Evolutionary conservation across 2,797 vertebrate genomes (phyloP).

Genomic region (Enteromius unitaeniatus): DNA sequence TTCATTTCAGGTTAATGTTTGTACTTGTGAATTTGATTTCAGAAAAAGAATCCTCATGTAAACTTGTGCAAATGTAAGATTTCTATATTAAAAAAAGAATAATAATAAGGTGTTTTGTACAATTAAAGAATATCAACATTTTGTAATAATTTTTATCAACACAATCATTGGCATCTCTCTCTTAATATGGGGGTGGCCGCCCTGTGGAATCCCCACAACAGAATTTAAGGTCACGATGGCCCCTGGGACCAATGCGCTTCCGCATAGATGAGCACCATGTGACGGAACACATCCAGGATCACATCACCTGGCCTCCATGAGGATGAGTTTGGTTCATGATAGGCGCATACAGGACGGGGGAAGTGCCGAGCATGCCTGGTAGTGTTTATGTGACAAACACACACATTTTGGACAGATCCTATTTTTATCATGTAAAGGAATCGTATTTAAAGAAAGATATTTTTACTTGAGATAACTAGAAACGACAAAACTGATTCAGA

Average conservation of each 20-base stretch:
- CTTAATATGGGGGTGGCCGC: slow-evolving; percentile 40
- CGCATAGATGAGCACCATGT: slow-evolving; percentile 46
- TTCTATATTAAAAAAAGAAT: slow-evolving; percentile 85
- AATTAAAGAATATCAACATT: slow-evolving; percentile 80
- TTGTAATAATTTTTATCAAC: slow-evolving; percentile 99
- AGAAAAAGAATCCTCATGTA: slow-evolving; percentile 85
- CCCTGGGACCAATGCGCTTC: slow-evolving; percentile 36
- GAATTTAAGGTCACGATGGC: slow-evolving; percentile 20
- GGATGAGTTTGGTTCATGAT: slow-evolving; percentile 43
- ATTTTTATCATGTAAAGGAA: slow-evolving; percentile 98
- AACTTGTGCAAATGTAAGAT: slow-evolving; percentile 98
- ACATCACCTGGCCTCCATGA: slow-evolving; percentile 51
- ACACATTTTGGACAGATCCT: slow-evolving; percentile 91
- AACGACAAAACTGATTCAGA: slow-evolving; percentile 55
- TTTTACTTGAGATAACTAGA: slow-evolving; percentile 91
- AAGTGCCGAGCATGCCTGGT: slow-evolving; percentile 84
- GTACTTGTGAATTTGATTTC: slow-evolving; percentile 76
- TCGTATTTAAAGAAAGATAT: slow-evolving; percentile 94
- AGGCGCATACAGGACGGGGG: slow-evolving; percentile 69
- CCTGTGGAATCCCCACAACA: slow-evolving; percentile 37
- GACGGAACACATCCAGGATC: slow-evolving; percentile 46
- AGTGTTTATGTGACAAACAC: slow-evolving; percentile 81
- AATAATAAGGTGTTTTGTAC: slow-evolving; percentile 97
- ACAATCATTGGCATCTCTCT: slow-evolving; percentile 78
- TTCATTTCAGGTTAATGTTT: slow-evolving; percentile 72